A percentile compares a stretch with the other conserved stretches of the same genome.
These are phyloP conservation scores for Falco columbarius DNA, from an alignment of 2,797 vertebrate genomes.

Conservation along the genomic window DNA sequence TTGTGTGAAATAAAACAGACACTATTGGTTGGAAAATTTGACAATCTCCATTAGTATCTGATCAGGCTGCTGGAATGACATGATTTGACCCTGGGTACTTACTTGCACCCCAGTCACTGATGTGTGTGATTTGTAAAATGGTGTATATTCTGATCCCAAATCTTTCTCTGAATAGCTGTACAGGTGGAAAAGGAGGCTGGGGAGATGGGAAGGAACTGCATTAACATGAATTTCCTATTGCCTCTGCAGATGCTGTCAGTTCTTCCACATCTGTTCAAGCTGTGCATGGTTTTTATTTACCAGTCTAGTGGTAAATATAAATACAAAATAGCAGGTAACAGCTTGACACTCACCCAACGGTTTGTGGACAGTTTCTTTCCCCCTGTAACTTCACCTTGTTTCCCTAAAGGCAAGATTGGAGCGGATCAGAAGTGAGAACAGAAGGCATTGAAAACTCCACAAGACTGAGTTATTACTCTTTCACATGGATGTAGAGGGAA, in stretches of 20 bases:
- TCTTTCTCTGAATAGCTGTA: neutral
- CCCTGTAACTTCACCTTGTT: neutral
- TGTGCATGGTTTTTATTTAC: neutral
- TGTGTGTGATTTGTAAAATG: neutral
- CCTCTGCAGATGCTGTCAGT: neutral
- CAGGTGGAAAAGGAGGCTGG: neutral
- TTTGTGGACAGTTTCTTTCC: neutral
- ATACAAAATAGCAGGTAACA: neutral
- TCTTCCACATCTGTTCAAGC: neutral
- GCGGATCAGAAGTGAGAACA: neutral
- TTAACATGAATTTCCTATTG: neutral
- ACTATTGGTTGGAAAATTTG: neutral
- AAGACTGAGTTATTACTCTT: neutral
- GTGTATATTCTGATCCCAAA: neutral
- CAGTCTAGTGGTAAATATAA: neutral
- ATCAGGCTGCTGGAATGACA: neutral
- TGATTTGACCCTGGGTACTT: neutral
- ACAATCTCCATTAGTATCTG: neutral
- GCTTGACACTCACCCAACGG: neutral
- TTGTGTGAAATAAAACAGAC: neutral
- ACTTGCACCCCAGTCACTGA: neutral
- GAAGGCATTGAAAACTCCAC: neutral
- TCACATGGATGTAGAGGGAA: neutral
- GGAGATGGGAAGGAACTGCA: neutral
- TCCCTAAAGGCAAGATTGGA: neutral